Base-by-base conservation (phyloP, 37 sponge, comb jelly and placozoan species). In the Spongilla lacustris region DNA sequence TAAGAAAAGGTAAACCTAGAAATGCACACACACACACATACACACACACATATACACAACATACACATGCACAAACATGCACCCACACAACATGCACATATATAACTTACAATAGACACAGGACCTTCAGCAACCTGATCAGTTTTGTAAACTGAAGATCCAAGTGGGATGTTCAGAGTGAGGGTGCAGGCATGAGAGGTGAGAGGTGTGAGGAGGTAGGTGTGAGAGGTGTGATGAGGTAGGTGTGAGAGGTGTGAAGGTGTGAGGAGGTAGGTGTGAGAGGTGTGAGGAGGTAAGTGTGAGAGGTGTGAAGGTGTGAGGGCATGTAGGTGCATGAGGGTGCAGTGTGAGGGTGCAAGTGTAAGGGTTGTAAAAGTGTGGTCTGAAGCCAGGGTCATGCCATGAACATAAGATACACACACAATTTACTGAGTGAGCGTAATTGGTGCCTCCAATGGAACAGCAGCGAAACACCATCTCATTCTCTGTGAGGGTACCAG, bases 401-500 rank as follows among this genome's bases (percentile, higher is more conserved):
- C 24, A 21, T 21, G 9, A 12, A 29, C 29, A 27, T 2, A 8
- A 70, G 27, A 27, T 78, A 8, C 26, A 24, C 69, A 68, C 14
- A 83, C 83, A 35, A 37, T 83, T 67, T 19, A 83, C 24, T 13
- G 67, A 21, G 31, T 91, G 91, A 22, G 91, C 87, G 35, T 91
- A 91, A 80, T 91, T 83, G 23, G 19, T 84, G 5, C 95, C 95
- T 35, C 70, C 83, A 4, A 94, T 84, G 0, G 89, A 80, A 70
- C 95, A 94, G 36, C 87, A 86, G 35, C 68, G n/a, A 68, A 93
- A 93, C 69, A 73, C 69, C 94, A 93, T 93, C 73, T 86, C 70
- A 74, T 93, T 93, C 81, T 86, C 83, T 36, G 94, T 93, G 38
- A 93, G 85, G n/a, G 96, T 96, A 4, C 96, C 96, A 36, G 96